Evolutionary conservation across 2,113 vertebrate species (phyloP).

Genomic region (Brachyistius frenatus): DNA sequence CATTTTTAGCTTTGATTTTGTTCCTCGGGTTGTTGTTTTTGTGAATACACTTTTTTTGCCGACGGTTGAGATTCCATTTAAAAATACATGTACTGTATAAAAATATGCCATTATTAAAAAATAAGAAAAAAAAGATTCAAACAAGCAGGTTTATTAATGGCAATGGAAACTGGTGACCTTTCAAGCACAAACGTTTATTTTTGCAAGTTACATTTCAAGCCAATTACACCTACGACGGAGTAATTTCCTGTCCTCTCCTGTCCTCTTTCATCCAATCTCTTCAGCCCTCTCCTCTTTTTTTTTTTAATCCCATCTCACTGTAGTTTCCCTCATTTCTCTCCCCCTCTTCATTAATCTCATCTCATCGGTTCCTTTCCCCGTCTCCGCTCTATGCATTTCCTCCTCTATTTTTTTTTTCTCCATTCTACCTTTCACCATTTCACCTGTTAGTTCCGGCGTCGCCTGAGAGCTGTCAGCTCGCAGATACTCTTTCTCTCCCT

Average conservation of each 20-base stretch:
- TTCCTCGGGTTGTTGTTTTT: neutral
- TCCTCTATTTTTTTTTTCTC: neutral
- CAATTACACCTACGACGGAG: constrained; percentile 41
- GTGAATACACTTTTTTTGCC: neutral
- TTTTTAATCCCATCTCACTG: constrained; percentile 22
- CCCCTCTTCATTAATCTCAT: constrained; percentile 45
- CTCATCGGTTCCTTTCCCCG: neutral
- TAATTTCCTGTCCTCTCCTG: constrained; percentile 28
- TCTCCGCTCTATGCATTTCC: neutral
- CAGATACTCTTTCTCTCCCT: constrained; percentile 46
- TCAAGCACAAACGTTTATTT: constrained; percentile 60
- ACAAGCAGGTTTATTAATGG: constrained; percentile 12
- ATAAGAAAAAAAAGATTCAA: constrained; percentile 17
- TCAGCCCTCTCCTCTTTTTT: neutral
- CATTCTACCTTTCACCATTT: constrained; percentile 34
- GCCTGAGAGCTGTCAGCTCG: constrained; percentile 46
- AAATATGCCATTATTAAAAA: neutral
- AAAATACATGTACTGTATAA: neutral
- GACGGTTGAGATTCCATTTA: neutral
- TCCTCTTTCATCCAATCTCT: constrained; percentile 4
- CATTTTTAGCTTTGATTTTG: neutral
- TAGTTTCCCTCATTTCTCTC: constrained; percentile 1
- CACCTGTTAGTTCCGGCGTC: constrained; percentile 55
- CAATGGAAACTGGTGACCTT: constrained; percentile 36
- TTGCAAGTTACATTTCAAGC: constrained; percentile 51